These are phyloP conservation scores for Protonemura montana DNA, from an alignment of 2,888 invertebrate species.

Conservation along the genomic window DNA sequence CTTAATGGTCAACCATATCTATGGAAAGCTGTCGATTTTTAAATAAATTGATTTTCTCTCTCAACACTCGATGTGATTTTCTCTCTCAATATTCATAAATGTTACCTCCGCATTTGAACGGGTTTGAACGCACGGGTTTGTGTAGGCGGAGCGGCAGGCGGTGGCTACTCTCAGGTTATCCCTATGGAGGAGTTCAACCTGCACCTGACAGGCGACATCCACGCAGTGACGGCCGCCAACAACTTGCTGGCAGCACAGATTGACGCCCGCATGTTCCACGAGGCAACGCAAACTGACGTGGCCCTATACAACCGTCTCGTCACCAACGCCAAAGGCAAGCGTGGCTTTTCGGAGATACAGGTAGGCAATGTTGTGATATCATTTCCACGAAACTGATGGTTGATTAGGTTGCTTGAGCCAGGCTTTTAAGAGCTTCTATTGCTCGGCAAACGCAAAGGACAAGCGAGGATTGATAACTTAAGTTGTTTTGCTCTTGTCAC, in stretches of 20 bases:
- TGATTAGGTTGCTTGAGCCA: too few relatives aligned
- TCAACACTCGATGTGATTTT: too few relatives aligned
- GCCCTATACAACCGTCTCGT: conserved; percentile 89
- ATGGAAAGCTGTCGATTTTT: too few relatives aligned
- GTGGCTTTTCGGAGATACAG: conserved; percentile 89
- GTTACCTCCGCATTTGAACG: too few relatives aligned
- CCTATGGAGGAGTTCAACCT: conserved; percentile 99
- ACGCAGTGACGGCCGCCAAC: conserved; percentile 97
- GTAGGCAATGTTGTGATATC: too few relatives aligned
- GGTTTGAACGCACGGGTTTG: too few relatives aligned
- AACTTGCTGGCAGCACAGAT: conserved; percentile 97
- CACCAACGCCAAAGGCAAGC: conserved; percentile 79
- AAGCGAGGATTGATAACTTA: conserved; percentile 15
- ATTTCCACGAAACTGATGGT: too few relatives aligned
- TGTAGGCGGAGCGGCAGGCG: conserved; percentile 93
- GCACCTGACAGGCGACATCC: conserved; percentile 97
- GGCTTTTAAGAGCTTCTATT: conserved; percentile 40
- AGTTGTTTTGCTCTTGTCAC: too few relatives aligned
- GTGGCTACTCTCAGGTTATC: conserved; percentile 94
- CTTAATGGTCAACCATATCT: too few relatives aligned
- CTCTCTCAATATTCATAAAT: too few relatives aligned
- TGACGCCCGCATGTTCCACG: conserved; percentile 97
- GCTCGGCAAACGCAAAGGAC: conserved; percentile 2
- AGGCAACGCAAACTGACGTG: conserved; percentile 87
- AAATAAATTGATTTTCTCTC: too few relatives aligned